These are phyloP conservation scores for Cryptosula pallasiana DNA, from an alignment of 2,888 invertebrate genomes.

Conservation along the genomic window DNA sequence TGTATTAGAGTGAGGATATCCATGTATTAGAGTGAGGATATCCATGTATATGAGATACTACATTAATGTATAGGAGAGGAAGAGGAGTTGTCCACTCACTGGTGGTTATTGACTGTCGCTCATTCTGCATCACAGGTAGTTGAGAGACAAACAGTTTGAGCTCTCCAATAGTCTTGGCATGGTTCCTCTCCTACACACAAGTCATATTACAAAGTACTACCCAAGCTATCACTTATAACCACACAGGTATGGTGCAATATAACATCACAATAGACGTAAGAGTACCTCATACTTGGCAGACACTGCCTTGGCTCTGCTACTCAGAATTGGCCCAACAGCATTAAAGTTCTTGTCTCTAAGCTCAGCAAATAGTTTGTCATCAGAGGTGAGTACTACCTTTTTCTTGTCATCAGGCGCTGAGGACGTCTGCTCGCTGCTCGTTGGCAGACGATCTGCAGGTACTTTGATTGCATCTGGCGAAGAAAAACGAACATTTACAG, in stretches of 20 bases:
- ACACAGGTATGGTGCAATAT: neutral
- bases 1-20: no score
- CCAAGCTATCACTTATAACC: neutral
- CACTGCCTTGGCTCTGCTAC: conserved; percentile 79
- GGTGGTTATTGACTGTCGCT: conserved; percentile 69
- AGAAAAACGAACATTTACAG: neutral
- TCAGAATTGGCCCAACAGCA: conserved; percentile 77
- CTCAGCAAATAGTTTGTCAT: conserved; percentile 81
- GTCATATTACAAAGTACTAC: neutral
- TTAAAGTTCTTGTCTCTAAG: conserved; percentile 89
- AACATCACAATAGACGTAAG: no score
- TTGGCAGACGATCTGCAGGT: conserved; percentile 7
- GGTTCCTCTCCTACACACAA: conserved; percentile 64
- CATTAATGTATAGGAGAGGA: no score
- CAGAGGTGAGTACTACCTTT: conserved; percentile 78
- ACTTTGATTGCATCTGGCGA: conserved; percentile 3
- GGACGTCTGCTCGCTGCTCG: conserved; percentile 46
- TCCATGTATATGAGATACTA: no score
- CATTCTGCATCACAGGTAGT: conserved; percentile 77
- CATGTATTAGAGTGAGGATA: no score
- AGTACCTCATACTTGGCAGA: conserved; percentile 66
- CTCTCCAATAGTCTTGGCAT: conserved; percentile 83
- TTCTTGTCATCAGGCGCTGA: conserved; percentile 59
- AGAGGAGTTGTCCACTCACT: no score
- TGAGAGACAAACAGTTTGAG: conserved; percentile 88